Evolutionary conservation across 2,797 vertebrate genomes (phyloP), one percentile per base, ranked within the genome.

Genomic region (Pseudomugil gertrudae): DNA sequence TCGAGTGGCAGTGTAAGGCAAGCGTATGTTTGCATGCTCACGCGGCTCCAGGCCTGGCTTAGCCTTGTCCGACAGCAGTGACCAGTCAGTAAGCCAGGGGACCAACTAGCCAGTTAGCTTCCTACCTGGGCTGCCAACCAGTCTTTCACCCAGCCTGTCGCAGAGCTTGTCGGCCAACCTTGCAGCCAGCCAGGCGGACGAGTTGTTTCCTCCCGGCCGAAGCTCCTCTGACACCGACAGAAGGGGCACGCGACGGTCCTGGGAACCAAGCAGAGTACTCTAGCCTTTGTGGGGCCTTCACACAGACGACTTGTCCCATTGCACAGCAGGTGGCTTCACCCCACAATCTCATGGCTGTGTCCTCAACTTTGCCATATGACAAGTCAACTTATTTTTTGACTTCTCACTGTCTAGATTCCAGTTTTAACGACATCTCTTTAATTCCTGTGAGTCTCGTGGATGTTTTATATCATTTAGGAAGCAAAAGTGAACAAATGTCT

Each of bases 251-350:
- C 87, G 82, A 69, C 70, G 76, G 82, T 82, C 86, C 79, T 83
- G 69, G 76, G 72, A 86, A 88, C 87, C 86, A 90, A 90, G 85
- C 84, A 80, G 84, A 85, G 84, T 72, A 90, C 85, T 81, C 77
- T 85, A 82, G 89, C 77, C 87, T 89, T 87, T 89, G 86, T 90
- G 72, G 80, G 82, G 73, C 35, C 63, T 88, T 90, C 87, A 87
- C 84, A 88, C 80, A 88, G 78, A 84, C 77, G 73, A 83, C 78
- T 76, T 78, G 82, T 84, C 78, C 85, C 54, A 27, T 63, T 55
- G 70, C 84, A 85, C 84, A 82, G 79, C 80, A 69, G 76, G 80
- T 85, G 67, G 81, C 84, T 83, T 88, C 72, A 76, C 76, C 80
- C 70, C 81, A 69, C 70, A 87, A 86, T 89, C 83, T 88, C 85